Conservation (phyloP, 2,113 vertebrate genomes). For the Notechis scutatus region DNA sequence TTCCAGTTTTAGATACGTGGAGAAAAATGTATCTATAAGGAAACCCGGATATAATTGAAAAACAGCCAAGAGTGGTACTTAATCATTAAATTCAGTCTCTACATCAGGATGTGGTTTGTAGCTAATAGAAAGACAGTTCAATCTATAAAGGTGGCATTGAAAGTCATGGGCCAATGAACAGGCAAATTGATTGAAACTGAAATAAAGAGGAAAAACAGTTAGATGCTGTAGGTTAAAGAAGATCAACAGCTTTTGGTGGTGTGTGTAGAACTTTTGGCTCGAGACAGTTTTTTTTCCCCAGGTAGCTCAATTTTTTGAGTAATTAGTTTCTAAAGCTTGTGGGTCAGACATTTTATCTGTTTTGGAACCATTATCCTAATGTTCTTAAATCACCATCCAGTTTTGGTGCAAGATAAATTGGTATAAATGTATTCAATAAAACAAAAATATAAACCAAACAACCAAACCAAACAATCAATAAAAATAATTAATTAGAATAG, state of each 20-base stretch:
- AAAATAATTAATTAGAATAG: background rate
- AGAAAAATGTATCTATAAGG: background rate
- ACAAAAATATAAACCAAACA: background rate
- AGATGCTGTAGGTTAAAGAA: background rate
- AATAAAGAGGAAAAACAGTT: background rate
- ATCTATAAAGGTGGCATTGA: background rate
- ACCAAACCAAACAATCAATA: background rate
- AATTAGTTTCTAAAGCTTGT: background rate
- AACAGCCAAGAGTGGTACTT: background rate
- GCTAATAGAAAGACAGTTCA: background rate
- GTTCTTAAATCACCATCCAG: background rate
- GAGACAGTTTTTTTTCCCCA: background rate
- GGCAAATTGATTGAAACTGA: conserved; percentile 9
- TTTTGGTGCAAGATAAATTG: background rate
- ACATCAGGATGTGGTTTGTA: background rate
- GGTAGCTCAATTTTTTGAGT: background rate
- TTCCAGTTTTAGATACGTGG: background rate
- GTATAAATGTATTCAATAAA: background rate
- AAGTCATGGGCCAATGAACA: background rate
- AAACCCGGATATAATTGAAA: background rate
- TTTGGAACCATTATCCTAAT: background rate
- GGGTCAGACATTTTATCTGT: background rate
- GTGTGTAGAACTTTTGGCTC: background rate
- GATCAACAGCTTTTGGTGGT: background rate
- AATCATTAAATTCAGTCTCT: background rate